Conservation (phyloP, 2,113 vertebrate genomes). For the Peromyscus leucopus region DNA sequence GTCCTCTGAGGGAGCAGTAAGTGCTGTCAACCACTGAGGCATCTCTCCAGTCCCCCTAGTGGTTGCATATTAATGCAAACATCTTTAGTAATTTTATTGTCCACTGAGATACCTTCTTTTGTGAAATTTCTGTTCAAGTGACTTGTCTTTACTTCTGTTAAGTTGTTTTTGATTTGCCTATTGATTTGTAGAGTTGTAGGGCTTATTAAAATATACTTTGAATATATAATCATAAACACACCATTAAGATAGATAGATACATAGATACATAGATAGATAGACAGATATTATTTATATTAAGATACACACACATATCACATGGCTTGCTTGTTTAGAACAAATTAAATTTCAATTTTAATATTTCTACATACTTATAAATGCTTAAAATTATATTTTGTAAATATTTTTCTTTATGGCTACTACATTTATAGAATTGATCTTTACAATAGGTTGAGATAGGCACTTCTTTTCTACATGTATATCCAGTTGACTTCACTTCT, state of each 20-base stretch:
- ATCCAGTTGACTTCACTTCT: not conserved
- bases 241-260: too few relatives aligned
- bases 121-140: not conserved
- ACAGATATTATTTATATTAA: not conserved
- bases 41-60: too few relatives aligned
- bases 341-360: not conserved
- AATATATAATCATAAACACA: not conserved
- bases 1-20: not conserved
- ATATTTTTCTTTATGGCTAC: not conserved
- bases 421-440: not conserved
- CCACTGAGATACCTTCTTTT: too few relatives aligned
- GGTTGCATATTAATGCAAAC: too few relatives aligned
- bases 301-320: not conserved
- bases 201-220: not conserved
- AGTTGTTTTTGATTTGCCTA: not conserved
- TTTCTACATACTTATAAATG: not conserved
- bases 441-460: not conserved
- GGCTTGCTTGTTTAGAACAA: not conserved
- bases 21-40: not conserved
- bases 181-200: not conserved
- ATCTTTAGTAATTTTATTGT: not conserved
- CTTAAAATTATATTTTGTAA: not conserved
- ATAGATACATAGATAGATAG: not conserved
- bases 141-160: not conserved
- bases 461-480: not conserved